A percentile compares a stretch with the other conserved stretches of the same genome.
phyloP scores from a whole-genome alignment of 2,113 vertebrate genomes.

The Telmatochromis brichardi region DNA sequence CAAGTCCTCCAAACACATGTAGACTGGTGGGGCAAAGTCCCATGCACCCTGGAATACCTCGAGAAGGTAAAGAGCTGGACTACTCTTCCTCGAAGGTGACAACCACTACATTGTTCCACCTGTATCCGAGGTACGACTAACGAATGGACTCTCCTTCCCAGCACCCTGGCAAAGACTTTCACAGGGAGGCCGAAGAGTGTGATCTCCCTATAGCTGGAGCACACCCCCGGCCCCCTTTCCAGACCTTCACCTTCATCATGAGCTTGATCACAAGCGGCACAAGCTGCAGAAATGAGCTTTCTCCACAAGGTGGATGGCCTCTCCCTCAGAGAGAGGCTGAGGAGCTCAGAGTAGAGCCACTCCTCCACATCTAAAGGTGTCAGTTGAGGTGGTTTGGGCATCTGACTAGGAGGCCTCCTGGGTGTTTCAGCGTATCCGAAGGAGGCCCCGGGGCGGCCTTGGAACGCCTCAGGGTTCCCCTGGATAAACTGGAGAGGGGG shows the following conservation, averaged over 20 bases:
- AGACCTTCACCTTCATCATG: background rate
- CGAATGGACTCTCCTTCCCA: background rate
- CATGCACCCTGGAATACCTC: background rate
- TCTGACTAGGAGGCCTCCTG: background rate
- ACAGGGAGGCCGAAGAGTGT: background rate
- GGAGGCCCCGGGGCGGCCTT: background rate
- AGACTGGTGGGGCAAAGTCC: background rate
- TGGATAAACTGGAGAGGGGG: background rate
- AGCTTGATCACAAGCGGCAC: background rate
- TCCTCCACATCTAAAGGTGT: background rate
- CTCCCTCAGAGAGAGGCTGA: background rate
- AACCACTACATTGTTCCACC: background rate
- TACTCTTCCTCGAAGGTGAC: background rate
- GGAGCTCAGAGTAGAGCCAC: background rate
- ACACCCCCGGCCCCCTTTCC: rapidly evolving
- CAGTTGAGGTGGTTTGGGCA: background rate
- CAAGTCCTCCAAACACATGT: background rate
- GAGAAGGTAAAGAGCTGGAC: background rate
- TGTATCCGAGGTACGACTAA: background rate
- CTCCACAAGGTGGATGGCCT: background rate
- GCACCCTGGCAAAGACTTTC: background rate
- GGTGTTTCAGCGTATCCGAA: background rate
- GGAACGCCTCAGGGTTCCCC: background rate
- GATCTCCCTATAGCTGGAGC: background rate
- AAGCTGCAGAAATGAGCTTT: background rate